These are phyloP conservation scores for Campoplex nolae DNA, from an alignment of 2,888 invertebrate species.

Conservation along the genomic window DNA sequence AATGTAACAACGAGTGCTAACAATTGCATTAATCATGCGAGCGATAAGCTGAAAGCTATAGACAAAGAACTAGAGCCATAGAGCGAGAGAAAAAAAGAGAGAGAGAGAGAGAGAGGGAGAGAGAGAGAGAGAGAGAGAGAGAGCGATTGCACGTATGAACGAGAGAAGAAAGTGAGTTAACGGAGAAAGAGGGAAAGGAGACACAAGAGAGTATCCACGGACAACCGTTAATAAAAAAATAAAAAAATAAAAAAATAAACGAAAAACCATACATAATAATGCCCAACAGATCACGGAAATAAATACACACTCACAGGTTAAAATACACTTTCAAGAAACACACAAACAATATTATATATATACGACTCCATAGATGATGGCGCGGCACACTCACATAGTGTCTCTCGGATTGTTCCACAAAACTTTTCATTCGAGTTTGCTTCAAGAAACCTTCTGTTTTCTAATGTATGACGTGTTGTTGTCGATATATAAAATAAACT, in stretches of 20 bases:
- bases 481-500: slow-evolving; percentile 85
- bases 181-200: slow-evolving; percentile 67
- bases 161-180: slow-evolving; percentile 68
- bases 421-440: slow-evolving; percentile 85
- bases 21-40: slow-evolving; percentile 62
- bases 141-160: slow-evolving; percentile 66
- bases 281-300: slow-evolving; percentile 75
- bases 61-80: slow-evolving; percentile 52
- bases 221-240: slow-evolving; percentile 65
- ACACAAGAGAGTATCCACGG: slow-evolving; percentile 72
- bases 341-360: slow-evolving; percentile 84
- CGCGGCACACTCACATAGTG: slow-evolving; percentile 85
- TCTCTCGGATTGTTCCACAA: slow-evolving; percentile 85
- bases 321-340: slow-evolving; percentile 69
- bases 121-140: slow-evolving; percentile 67
- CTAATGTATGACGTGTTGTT: slow-evolving; percentile 85
- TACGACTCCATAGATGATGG: slow-evolving; percentile 85
- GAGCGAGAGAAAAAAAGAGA: slow-evolving; percentile 27
- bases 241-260: slow-evolving; percentile 15
- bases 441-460: slow-evolving; percentile 85
- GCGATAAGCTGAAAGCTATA: slow-evolving; percentile 1
- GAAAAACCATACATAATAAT: slow-evolving; percentile 71
- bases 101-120: slow-evolving; percentile 62
- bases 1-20: slow-evolving; percentile 51
- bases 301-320: slow-evolving; percentile 72